Conservation (phyloP, 2,888 invertebrate genomes). For the Pomacea canaliculata region DNA sequence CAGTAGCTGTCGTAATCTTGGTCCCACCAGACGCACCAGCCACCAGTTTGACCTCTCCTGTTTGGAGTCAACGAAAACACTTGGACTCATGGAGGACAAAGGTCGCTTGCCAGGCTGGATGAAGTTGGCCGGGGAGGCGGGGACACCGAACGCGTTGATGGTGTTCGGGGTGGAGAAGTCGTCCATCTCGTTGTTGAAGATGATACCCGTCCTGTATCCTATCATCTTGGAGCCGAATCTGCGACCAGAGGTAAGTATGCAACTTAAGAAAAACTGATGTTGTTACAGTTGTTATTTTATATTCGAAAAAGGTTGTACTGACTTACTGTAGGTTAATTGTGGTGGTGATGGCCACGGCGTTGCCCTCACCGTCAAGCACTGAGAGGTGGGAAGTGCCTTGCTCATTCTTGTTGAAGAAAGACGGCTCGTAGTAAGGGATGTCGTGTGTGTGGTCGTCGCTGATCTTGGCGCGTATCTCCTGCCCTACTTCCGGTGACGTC, state of each 20-base stretch:
- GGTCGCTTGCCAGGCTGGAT: conserved; percentile 86
- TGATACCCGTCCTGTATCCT: conserved; percentile 77
- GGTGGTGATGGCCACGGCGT: conserved; percentile 92
- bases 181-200: conserved; percentile 94
- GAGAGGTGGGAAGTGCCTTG: conserved; percentile 93
- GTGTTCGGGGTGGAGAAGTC: conserved; percentile 83
- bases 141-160: conserved; percentile 65
- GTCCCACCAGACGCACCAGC: conserved; percentile 92
- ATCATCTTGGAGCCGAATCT: conserved; percentile 84
- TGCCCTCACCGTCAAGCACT: conserved; percentile 85
- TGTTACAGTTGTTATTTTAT: too few species aligned
- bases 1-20: conserved; percentile 86
- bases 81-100: conserved; percentile 91
- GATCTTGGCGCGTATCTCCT: conserved; percentile 45
- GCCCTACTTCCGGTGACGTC: conserved; percentile 51
- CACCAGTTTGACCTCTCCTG: conserved; percentile 77
- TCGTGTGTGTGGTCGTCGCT: conserved; percentile 50
- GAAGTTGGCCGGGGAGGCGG: conserved; percentile 85
- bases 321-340: conserved; percentile 87
- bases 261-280: too few species aligned
- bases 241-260: conserved; percentile 21
- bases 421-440: conserved; percentile 70
- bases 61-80: conserved; percentile 77
- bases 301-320: too few species aligned
- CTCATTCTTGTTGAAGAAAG: conserved; percentile 48